Evolutionary conservation across 2,113 vertebrate species (phyloP).

Genomic region (Poeciliopsis prolifica): DNA sequence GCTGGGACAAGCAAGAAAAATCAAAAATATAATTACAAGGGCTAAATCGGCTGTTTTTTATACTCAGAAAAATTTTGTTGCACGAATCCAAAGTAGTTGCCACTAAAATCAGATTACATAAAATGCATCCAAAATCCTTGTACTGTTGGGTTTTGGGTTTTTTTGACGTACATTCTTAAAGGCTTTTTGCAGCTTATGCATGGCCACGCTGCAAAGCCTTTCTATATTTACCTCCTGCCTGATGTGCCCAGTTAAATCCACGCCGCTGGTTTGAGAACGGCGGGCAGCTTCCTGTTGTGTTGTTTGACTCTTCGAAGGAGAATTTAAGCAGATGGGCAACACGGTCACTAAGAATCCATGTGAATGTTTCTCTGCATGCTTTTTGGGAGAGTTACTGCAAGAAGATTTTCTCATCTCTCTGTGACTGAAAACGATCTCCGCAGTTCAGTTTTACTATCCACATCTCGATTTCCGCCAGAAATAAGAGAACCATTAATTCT

Average conservation of each 20-base stretch:
- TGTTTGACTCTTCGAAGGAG: not conserved
- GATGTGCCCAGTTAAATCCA: conserved; percentile 1
- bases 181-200: conserved; percentile 7
- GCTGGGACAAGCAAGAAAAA: not conserved
- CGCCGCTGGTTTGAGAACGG: not conserved
- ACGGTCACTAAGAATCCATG: too few species aligned
- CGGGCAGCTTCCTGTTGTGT: not conserved
- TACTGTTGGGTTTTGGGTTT: not conserved
- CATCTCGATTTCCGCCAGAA: too few species aligned
- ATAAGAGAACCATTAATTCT: not conserved
- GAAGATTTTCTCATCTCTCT: not conserved
- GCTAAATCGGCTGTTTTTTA: not conserved
- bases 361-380: not conserved
- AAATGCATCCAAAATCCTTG: conserved; percentile 4
- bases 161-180: not conserved
- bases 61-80: not conserved
- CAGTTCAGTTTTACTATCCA: too few species aligned
- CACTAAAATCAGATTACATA: not conserved
- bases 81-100: not conserved
- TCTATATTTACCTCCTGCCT: not conserved
- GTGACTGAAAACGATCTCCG: too few species aligned
- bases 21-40: not conserved
- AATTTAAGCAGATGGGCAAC: not conserved
- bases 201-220: not conserved
- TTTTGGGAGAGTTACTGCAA: not conserved